phyloP scores from a whole-genome alignment of 2,797 vertebrate genomes.

The Bucorvus abyssinicus region DNA sequence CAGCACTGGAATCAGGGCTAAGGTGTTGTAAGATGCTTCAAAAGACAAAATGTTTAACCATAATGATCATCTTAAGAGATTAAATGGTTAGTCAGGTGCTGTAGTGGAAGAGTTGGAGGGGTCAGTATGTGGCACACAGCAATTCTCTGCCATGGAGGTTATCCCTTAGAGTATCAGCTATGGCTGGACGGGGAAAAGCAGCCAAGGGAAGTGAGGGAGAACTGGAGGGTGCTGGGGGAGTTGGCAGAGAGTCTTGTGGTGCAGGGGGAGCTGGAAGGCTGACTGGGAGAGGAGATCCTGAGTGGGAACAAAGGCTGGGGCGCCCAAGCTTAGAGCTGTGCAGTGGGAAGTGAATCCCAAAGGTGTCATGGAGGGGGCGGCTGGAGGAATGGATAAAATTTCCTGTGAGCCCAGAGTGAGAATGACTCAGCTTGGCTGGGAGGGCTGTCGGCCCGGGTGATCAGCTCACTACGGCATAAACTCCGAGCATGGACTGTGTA shows the following conservation, averaged over 20 bases:
- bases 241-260: neutral
- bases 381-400: neutral
- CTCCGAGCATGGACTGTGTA: neutral
- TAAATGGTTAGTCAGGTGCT: neutral
- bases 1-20: neutral
- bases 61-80: neutral
- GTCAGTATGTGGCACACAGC: neutral
- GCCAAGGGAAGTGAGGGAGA: neutral
- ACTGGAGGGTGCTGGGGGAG: neutral
- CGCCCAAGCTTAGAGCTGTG: neutral
- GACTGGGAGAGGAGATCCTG: neutral
- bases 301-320: neutral
- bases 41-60: neutral
- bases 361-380: neutral
- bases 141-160: slow-evolving; percentile 8
- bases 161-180: neutral
- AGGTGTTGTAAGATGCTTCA: neutral
- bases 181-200: slow-evolving; percentile 14
- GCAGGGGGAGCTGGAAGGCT: neutral
- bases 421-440: slow-evolving; percentile 37
- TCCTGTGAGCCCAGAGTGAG: neutral
- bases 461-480: neutral
- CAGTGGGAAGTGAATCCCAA: slow-evolving; percentile 20
- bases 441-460: neutral
- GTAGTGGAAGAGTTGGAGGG: neutral